Conservation (phyloP, 1,140 invertebrate species). For the Gryllus bimaculatus region DNA sequence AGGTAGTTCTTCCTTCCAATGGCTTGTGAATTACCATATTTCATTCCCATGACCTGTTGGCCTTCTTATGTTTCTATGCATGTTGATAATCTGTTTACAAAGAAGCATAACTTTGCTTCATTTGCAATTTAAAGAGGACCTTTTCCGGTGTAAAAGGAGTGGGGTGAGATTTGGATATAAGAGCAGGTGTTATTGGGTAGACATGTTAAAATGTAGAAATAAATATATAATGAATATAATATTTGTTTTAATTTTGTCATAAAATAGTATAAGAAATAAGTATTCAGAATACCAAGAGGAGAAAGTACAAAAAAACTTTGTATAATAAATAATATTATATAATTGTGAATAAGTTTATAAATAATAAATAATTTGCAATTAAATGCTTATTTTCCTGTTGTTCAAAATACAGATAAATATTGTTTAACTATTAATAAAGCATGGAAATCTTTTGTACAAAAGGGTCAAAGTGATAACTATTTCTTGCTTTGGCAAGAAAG, state of each 20-base stretch:
- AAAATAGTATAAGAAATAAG: neutral
- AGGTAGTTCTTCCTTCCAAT: neutral
- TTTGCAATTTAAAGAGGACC: neutral
- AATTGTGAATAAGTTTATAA: too few species aligned
- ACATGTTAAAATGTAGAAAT: neutral
- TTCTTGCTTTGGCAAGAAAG: too few species aligned
- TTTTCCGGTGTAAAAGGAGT: neutral
- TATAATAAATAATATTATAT: too few species aligned
- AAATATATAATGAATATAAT: neutral
- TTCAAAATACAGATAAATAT: too few species aligned
- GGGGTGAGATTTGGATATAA: neutral
- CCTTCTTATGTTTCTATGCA: neutral
- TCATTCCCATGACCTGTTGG: neutral
- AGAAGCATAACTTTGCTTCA: neutral
- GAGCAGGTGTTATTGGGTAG: neutral
- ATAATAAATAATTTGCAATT: too few species aligned
- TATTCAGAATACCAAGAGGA: too few species aligned
- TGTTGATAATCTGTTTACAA: neutral
- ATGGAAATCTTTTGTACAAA: too few species aligned
- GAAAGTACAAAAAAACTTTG: too few species aligned
- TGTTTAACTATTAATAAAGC: too few species aligned
- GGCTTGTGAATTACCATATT: neutral
- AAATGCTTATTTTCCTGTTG: too few species aligned
- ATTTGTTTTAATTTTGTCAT: neutral
- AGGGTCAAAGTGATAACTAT: too few species aligned